Evolutionary conservation across 2,113 vertebrate species (phyloP), one percentile per base, ranked within the genome.

Genomic region (Oreotragus oreotragus): DNA sequence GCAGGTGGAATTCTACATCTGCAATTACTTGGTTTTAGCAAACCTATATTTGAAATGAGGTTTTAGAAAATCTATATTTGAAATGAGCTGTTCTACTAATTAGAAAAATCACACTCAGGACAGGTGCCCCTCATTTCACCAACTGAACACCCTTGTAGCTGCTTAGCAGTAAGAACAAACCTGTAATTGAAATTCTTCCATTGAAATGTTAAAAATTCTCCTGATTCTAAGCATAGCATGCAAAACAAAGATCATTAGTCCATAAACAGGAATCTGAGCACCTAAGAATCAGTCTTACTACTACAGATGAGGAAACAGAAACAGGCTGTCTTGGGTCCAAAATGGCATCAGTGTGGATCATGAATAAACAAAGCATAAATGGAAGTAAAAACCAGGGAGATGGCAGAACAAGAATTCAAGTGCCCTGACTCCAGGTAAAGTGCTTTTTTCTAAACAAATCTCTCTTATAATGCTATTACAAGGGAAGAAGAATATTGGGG

Each of bases 1-100:
- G 83, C 93, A 98, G 96, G 91, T 98, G 76, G 97, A 87, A 96
- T 93, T 90, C 64, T 90, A 93, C 88, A 76, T 81, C 91, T 88
- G 39, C 64, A 96, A 77, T 84, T 84, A 89, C 51, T 96, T 95
- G 45, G 51, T 94, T 97, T 95, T 87, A 95, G 81, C 94, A 96
- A 93, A 36, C 91, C 39, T 89, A 4, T 88, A 58, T 76, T 94
- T 93, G 53, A 43, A 76, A 76, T 43, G 39, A 76, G 51, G 51
- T 94, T 97, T 95, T 87, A 95, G 80, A 96, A 96, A 94, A 43
- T 92, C n/a, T 89, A 4, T 88, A 58, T 80, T 95, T 91, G 53
- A 94, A 89, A 91, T 45, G 47, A 89, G 60, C 19, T 76, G 47
- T 80, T 57, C 51, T 90, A 88, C 76, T 94, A 93, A 90, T 66